Evolutionary conservation across 2,113 vertebrate genomes (phyloP).

Genomic region (Nibea coibor): DNA sequence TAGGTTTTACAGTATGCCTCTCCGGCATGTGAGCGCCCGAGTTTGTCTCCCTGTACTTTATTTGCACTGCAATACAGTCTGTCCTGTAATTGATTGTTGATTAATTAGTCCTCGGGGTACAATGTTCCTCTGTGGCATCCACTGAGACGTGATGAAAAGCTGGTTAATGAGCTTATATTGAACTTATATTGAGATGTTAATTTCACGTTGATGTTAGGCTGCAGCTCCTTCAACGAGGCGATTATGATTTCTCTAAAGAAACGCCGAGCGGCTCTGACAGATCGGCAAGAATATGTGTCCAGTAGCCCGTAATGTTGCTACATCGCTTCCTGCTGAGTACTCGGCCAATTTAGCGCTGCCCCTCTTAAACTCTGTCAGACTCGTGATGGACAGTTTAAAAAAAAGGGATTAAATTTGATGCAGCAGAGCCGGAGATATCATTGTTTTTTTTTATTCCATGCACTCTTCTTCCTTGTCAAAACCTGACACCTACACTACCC

Average conservation of each 20-base stretch:
- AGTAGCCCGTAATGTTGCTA: too few relatives aligned
- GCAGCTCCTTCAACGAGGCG: neutral
- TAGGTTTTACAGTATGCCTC: neutral
- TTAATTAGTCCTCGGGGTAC: constrained; percentile 52
- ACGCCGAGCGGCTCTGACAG: neutral
- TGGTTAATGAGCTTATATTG: constrained; percentile 37
- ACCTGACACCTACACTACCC: neutral
- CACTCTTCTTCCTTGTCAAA: neutral
- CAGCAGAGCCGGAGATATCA: neutral
- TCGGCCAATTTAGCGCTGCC: too few relatives aligned
- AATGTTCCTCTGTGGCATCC: constrained; percentile 13
- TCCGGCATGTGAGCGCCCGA: neutral
- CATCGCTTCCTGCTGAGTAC: too few relatives aligned
- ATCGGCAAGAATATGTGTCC: neutral
- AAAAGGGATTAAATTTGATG: neutral
- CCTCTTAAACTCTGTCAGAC: neutral
- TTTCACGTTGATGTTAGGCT: neutral
- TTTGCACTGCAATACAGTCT: constrained; percentile 41
- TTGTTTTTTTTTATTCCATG: neutral
- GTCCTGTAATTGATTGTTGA: constrained; percentile 43
- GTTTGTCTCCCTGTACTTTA: constrained; percentile 15
- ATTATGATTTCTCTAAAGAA: neutral
- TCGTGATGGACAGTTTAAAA: neutral
- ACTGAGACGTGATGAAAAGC: constrained; percentile 43
- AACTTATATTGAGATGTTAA: constrained; percentile 36